Base-by-base conservation (phyloP, 2,797 vertebrate genomes). In the Synanceia verrucosa region DNA sequence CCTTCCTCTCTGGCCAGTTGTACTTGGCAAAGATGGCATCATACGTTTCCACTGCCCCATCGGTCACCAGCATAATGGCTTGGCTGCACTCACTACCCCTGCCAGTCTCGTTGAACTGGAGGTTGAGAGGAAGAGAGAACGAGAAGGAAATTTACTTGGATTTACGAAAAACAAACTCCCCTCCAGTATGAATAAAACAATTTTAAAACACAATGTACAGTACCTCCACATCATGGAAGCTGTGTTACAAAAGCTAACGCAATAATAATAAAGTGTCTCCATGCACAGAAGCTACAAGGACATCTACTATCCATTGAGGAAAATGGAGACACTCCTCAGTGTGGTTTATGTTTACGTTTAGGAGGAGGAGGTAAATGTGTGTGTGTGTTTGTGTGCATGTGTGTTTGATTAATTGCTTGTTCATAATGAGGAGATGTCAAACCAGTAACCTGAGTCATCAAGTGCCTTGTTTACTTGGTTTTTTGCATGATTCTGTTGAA, bases 41-140 rank as follows among this genome's bases (percentile, higher is more conserved):
- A 0, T 99, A 99, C 0, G 97, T 99, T 84, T 99, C 96, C 85
- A 98, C 97, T 0, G 98, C 98, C 61, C 98, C 98, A 61, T 99
- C 98, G 0, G 98, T 99, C 89, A 99, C 95, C 87, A 99, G 75
- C 98, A 99, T 99, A 87, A 99, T 99, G 79, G 97, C 98, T 87
- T 99, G 97, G 88, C 97, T 99, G 80, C 98, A 99, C 81, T 96
- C 96, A 65, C 98, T 99, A 9, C 98, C 98, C 84, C 97, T 94
- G 63, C 98, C 98, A 2, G 97, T 98, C 87, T 97, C 95, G 69
- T 99, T 99, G 91, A 98, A 99, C 98, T 99, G 86, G 53, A 82
- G 39, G 65, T 0, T 44, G 56, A 66, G 26, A 72, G 10, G 71
- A 19, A 73, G 33, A 43, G 10, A 47, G 3, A 50, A 33, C n/a